phyloP scores from a whole-genome alignment of 1,140 invertebrate genomes.

The Pseudomyrmex flavicornis region DNA sequence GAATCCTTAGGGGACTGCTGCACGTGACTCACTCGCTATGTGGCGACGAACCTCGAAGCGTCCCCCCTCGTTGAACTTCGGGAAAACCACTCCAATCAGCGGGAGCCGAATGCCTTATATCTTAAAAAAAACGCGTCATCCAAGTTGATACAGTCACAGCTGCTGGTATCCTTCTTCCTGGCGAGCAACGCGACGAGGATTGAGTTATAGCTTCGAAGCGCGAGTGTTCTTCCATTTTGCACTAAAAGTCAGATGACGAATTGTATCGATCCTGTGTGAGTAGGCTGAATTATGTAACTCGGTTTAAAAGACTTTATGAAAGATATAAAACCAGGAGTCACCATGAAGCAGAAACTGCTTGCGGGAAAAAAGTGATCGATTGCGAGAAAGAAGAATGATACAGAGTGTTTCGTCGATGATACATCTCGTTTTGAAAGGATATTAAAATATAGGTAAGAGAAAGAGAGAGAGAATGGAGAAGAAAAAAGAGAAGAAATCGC shows the following conservation, averaged over 20 bases:
- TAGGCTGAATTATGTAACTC: slow-evolving; percentile 18
- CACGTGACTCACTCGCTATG: slow-evolving; percentile 76
- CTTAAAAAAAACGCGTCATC: slow-evolving; percentile 32
- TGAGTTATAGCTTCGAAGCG: slow-evolving; percentile 49
- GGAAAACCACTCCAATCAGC: slow-evolving; percentile 29
- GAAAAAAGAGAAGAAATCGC: slow-evolving; percentile 22
- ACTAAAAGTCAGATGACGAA: slow-evolving; percentile 29
- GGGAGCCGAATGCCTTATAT: slow-evolving; percentile 28
- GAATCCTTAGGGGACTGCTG: slow-evolving; percentile 77
- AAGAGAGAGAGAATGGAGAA: not conserved
- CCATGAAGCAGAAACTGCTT: slow-evolving; percentile 15
- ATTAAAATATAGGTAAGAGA: not conserved
- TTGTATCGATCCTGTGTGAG: slow-evolving; percentile 14
- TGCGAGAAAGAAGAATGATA: not conserved
- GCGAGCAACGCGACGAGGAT: slow-evolving; percentile 59
- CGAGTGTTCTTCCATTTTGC: slow-evolving; percentile 61
- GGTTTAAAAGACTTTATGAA: slow-evolving; percentile 13
- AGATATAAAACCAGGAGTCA: slow-evolving; percentile 16
- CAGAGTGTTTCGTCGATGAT: not conserved
- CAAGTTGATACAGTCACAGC: slow-evolving; percentile 37
- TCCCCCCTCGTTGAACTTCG: slow-evolving; percentile 64
- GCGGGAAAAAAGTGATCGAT: slow-evolving; percentile 22
- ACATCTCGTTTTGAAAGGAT: slow-evolving; percentile 10
- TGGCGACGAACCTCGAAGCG: slow-evolving; percentile 64
- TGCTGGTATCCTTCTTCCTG: slow-evolving; percentile 58